Percentiles rank a stretch among this genome's conserved stretches.
phyloP scores from a whole-genome alignment of 1,140 invertebrate genomes.

The Drosophila prosaltans region DNA sequence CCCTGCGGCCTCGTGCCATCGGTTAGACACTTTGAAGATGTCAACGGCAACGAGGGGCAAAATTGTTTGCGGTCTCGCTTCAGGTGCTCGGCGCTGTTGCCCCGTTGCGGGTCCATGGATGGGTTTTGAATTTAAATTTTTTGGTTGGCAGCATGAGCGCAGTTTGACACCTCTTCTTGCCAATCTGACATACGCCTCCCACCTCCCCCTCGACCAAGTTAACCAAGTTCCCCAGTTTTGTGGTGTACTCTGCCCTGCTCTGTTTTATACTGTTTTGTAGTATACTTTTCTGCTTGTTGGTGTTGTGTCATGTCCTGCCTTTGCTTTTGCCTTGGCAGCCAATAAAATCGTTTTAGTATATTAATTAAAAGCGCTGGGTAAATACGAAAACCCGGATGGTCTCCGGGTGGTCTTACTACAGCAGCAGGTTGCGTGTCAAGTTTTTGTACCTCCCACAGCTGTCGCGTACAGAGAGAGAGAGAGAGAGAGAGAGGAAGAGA shows the following conservation, averaged over 20 bases:
- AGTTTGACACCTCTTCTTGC: conserved; percentile 27
- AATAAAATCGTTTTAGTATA: conserved; percentile 79
- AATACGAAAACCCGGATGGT: conserved; percentile 32
- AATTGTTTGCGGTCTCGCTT: conserved; percentile 63
- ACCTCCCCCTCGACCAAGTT: neutral
- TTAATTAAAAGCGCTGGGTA: conserved; percentile 77
- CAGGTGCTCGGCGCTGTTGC: conserved; percentile 18
- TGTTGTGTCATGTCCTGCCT: neutral
- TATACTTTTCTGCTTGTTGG: neutral
- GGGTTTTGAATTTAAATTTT: conserved; percentile 62
- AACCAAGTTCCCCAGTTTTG: neutral
- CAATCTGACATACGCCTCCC: neutral
- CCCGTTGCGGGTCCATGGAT: neutral
- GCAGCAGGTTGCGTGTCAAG: conserved; percentile 2
- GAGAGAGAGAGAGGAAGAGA: too few relatives aligned
- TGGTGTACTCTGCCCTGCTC: neutral
- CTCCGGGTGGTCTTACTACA: neutral
- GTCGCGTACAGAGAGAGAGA: neutral
- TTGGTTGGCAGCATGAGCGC: neutral
- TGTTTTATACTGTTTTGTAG: neutral
- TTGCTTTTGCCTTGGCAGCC: conserved; percentile 29
- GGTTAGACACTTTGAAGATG: conserved; percentile 66
- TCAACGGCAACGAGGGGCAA: conserved; percentile 44
- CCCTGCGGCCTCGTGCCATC: conserved; percentile 10
- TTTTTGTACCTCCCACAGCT: conserved; percentile 1